Conservation (phyloP, 2,888 invertebrate species). For the Epirrhoe alternata region DNA sequence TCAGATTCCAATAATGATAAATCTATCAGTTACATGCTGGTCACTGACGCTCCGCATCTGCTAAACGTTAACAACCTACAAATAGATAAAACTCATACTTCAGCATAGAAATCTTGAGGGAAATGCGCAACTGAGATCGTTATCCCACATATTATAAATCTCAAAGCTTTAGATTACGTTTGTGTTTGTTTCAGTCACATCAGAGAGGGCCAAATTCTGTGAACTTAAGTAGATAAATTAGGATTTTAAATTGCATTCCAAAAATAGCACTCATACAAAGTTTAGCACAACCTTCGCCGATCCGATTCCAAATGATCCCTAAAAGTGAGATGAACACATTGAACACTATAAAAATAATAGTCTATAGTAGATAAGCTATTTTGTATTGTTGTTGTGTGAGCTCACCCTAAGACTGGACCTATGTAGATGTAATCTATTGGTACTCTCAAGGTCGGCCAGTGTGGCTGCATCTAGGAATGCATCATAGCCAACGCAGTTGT, state of each 20-base stretch:
- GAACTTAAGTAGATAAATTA: no score
- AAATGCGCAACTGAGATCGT: background rate
- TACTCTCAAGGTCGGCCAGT: slow-evolving; percentile 34
- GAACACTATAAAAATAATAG: no score
- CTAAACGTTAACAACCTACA: slow-evolving; percentile 23
- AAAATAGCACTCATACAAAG: no score
- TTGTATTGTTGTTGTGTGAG: no score
- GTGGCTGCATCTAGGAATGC: slow-evolving; percentile 27
- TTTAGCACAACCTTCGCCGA: no score
- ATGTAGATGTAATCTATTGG: slow-evolving; percentile 10
- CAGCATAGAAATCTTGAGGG: background rate
- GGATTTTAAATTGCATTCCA: no score
- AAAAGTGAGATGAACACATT: no score
- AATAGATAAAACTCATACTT: background rate
- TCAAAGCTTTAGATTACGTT: no score
- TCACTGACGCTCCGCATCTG: slow-evolving; percentile 31
- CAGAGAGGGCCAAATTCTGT: no score
- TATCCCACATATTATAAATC: no score
- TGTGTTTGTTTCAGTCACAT: no score
- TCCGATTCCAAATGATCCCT: no score
- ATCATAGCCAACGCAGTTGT: background rate
- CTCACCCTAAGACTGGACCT: background rate
- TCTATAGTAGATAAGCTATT: background rate
- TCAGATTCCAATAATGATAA: slow-evolving; percentile 26
- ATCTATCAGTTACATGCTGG: slow-evolving; percentile 22